Base-by-base conservation (phyloP, 2,113 vertebrate species). In the Hippopotamus amphibius region DNA sequence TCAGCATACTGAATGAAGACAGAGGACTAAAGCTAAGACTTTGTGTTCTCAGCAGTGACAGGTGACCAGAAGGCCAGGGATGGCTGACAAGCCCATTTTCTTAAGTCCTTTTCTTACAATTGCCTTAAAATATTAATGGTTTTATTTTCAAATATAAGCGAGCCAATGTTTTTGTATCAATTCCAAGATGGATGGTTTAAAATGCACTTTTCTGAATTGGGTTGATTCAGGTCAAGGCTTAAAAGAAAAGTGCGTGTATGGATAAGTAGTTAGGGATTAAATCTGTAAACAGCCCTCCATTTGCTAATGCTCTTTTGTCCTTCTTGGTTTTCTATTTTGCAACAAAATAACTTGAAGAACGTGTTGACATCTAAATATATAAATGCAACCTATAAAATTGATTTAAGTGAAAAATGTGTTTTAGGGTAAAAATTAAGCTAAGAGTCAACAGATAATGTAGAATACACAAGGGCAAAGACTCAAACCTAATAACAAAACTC, bases 111-210 rank as follows among this genome's bases (percentile, higher is more conserved):
- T 76, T 93, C 41, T 74, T 88, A 43, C 79, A 83, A 19, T 74
- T 94, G 28, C 87, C 69, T 98, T 94, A 96, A 94, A 97, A 96
- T 97, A 87, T 19, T 22, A 3, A 59, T 96, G 93, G 24, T 77
- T 97, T 98, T 97, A 95, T 97, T 98, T 98, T 97, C 93, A 97
- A 95, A 97, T 93, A 84, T 81, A 98, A 98, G 92, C 69, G 63
- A 93, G 63, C 89, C 74, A 81, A 63, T 82, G 72, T 97, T 97
- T 97, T 97, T 97, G 37, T 96, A 26, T 96, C 94, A 92, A 21
- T 95, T 96, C 87, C 90, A 97, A 95, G 90, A 98, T 91, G 22
- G 79, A 87, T 48, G 46, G 81, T 88, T 97, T 97, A 95, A 98
- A 97, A 98, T 93, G 95, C 82, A 97, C 53, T 97, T 93, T 98